phyloP scores from a whole-genome alignment of 2,797 vertebrate species.

The Saguinus oedipus region DNA sequence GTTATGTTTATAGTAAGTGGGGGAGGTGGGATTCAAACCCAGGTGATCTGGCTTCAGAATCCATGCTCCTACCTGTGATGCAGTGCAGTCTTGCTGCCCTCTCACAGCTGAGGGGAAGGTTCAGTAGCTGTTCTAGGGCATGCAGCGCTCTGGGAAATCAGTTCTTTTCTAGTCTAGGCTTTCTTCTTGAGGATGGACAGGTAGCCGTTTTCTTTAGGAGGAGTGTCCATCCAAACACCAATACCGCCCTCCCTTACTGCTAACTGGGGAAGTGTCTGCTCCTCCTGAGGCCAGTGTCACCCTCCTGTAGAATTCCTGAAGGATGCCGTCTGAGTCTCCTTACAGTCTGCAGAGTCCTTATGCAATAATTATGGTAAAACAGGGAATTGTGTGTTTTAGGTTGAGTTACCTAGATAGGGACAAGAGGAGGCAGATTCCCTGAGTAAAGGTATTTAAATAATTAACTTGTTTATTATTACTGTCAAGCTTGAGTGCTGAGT shows the following conservation, averaged over 20 bases:
- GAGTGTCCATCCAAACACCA: background rate
- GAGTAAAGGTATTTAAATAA: background rate
- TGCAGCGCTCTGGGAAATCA: background rate
- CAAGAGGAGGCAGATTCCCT: background rate
- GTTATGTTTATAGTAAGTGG: background rate
- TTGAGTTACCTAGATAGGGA: background rate
- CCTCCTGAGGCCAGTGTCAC: background rate
- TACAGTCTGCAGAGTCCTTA: background rate
- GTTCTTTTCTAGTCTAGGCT: background rate
- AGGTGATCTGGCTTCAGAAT: background rate
- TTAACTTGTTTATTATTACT: background rate
- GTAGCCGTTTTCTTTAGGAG: background rate
- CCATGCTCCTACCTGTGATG: accelerated
- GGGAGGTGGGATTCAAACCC: background rate
- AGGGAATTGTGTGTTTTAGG: background rate
- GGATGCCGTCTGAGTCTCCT: background rate
- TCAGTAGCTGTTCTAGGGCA: background rate
- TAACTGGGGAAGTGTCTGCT: background rate
- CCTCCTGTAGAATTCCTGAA: background rate
- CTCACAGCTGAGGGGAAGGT: background rate
- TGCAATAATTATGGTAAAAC: background rate
- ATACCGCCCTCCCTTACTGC: background rate
- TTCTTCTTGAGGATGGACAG: background rate
- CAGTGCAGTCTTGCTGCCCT: background rate
- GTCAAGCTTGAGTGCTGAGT: background rate